phyloP scores from a whole-genome alignment of 92 coral and sea anemone species.

The Diadumene lineata region DNA sequence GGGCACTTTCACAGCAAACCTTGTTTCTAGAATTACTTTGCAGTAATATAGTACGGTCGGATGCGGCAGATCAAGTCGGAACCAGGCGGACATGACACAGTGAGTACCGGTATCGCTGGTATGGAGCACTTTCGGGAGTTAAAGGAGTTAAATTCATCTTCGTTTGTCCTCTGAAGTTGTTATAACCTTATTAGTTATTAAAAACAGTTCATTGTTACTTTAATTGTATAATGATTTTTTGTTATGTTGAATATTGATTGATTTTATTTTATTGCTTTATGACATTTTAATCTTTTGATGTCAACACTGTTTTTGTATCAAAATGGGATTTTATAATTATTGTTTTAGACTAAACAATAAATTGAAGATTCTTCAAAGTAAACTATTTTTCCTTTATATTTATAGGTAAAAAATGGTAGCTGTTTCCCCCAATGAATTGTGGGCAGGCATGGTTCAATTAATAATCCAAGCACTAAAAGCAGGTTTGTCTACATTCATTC shows the following conservation, averaged over 20 bases:
- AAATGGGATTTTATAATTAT: too few relatives aligned
- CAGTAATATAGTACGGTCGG: slow-evolving; percentile 38
- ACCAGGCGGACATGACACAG: slow-evolving; percentile 26
- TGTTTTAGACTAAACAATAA: too few relatives aligned
- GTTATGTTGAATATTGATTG: neutral
- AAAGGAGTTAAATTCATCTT: slow-evolving; percentile 11
- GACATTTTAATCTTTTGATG: too few relatives aligned
- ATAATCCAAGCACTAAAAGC: too few relatives aligned
- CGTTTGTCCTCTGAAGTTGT: neutral
- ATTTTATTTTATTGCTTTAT: neutral
- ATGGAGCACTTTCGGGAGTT: slow-evolving; percentile 20
- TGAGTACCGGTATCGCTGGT: slow-evolving; percentile 38
- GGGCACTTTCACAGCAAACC: slow-evolving; percentile 1
- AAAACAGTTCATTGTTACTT: too few relatives aligned
- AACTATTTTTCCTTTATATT: too few relatives aligned
- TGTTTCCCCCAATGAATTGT: too few relatives aligned
- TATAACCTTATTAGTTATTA: neutral
- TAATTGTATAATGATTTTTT: neutral
- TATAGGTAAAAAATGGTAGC: too few relatives aligned
- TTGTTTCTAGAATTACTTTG: slow-evolving; percentile 36
- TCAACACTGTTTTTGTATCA: too few relatives aligned
- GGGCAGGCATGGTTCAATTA: too few relatives aligned
- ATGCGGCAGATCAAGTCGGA: slow-evolving; percentile 37
- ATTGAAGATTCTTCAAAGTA: too few relatives aligned
- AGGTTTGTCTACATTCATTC: too few relatives aligned